Evolutionary conservation across 1,140 invertebrate genomes (phyloP), one percentile per base, ranked within the genome.

Genomic region (Ceratina japonica): DNA sequence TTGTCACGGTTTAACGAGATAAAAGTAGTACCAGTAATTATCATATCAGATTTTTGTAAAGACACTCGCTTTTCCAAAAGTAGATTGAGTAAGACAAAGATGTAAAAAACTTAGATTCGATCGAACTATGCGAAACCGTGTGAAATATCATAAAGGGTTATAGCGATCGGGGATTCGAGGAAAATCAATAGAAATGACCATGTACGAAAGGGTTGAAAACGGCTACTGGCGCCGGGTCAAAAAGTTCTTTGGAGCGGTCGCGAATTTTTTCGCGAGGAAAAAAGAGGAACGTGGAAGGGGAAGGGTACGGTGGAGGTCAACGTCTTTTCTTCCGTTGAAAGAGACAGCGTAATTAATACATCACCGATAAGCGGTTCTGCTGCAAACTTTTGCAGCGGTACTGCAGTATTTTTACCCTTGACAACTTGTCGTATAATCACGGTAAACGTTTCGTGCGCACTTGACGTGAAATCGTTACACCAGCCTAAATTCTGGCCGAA

Each of bases 391-490:
- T 74, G 77, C 77, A 66, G 77, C 54, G 24, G 77, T 79, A 82
- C 78, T 82, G 81, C 81, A 73, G 81, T 75, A 75, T 66, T 82
- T 82, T 80, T 82, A 82, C 78, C 81, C 81, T 82, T 82, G 81
- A 82, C 77, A 71, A 80, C 65, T 75, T 59, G 64, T 70, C 65
- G 75, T 70, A 65, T 82, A 82, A 82, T 82, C 61, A 69, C 27
- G 59, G 70, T 70, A 79, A 82, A 82, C 54, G 76, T 82, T 44
- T 79, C 63, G 80, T 69, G 80, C 69, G 59, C 68, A 54, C 12
- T 56, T 59, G 59, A 78, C 51, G 69, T 78, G 51, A 64, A 78
- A 78, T 78, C 68, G 59, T 78, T 78, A 78, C 20, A 63, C 59
- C 18, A 72, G n/a, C 49, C 75, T 71, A 78, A 78, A 72, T 16